Conservation (phyloP, 2,797 vertebrate genomes). For the Dryobates pubescens region DNA sequence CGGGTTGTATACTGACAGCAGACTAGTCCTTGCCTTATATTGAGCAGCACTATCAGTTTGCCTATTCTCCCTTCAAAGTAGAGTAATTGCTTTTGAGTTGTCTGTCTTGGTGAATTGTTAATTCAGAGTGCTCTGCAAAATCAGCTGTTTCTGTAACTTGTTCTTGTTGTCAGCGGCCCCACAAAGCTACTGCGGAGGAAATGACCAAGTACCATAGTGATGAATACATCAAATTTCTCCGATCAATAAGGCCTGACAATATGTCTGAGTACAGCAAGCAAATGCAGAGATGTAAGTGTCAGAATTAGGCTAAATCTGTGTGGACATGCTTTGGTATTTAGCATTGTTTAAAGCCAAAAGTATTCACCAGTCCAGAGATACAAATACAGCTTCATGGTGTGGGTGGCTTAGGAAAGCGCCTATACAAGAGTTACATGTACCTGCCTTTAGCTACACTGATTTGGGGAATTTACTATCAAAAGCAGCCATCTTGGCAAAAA, state of each 20-base stretch:
- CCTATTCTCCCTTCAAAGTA: not conserved
- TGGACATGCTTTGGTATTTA: not conserved
- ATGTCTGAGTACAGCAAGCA: constrained; percentile 97
- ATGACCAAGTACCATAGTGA: constrained; percentile 97
- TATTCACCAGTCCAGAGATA: not conserved
- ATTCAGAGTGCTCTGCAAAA: not conserved
- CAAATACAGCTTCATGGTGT: not conserved
- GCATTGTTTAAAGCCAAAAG: not conserved
- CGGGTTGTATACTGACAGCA: not conserved
- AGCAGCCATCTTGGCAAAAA: not conserved
- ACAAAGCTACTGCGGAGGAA: constrained; percentile 93
- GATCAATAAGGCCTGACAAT: constrained; percentile 92
- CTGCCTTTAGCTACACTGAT: not conserved
- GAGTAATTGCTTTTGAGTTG: not conserved
- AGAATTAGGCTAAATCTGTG: not conserved
- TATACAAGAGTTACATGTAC: not conserved
- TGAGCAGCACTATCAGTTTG: not conserved
- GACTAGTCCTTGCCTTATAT: not conserved
- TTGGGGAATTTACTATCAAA: not conserved
- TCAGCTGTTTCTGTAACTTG: not conserved
- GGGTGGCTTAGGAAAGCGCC: not conserved
- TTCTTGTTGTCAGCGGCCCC: constrained; percentile 84
- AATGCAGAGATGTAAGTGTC: constrained; percentile 93
- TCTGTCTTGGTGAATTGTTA: not conserved
- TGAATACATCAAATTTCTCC: constrained; percentile 93